phyloP scores from a whole-genome alignment of 2,113 vertebrate species.

The Fulmarus glacialis region DNA sequence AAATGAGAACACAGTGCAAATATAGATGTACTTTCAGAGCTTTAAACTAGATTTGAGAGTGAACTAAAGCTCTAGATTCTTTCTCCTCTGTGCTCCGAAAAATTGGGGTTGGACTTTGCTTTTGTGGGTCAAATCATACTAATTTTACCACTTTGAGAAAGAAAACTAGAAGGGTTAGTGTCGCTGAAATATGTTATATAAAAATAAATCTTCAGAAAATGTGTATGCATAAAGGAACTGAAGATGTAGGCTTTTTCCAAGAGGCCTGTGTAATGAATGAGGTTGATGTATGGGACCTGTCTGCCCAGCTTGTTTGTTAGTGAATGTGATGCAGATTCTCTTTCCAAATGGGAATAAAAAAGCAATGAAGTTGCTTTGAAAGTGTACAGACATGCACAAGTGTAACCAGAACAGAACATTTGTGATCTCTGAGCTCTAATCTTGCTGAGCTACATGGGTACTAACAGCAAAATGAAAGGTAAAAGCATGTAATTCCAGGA shows the following conservation, averaged over 20 bases:
- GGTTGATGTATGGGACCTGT: background rate
- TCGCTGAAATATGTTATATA: background rate
- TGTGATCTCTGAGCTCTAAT: background rate
- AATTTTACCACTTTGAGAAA: background rate
- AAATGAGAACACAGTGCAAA: background rate
- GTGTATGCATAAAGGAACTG: background rate
- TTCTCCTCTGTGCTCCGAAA: background rate
- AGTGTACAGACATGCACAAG: background rate
- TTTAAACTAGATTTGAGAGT: slow-evolving; percentile 12
- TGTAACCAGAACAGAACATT: background rate
- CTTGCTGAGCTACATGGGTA: background rate
- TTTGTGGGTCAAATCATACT: background rate
- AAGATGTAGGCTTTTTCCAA: background rate
- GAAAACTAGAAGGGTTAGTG: background rate
- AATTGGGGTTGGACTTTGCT: background rate
- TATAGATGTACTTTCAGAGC: slow-evolving; percentile 36
- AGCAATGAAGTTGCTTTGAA: background rate
- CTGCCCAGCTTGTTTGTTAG: background rate
- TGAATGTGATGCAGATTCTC: background rate
- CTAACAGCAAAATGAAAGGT: background rate
- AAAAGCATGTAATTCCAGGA: background rate
- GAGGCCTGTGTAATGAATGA: background rate
- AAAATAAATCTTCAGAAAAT: background rate
- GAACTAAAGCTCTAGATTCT: background rate
- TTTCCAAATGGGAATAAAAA: background rate